Percentiles rank a stretch among this genome's conserved stretches.
These are phyloP conservation scores for Spinus pinus DNA, from an alignment of 2,797 vertebrate genomes.

Conservation along the genomic window DNA sequence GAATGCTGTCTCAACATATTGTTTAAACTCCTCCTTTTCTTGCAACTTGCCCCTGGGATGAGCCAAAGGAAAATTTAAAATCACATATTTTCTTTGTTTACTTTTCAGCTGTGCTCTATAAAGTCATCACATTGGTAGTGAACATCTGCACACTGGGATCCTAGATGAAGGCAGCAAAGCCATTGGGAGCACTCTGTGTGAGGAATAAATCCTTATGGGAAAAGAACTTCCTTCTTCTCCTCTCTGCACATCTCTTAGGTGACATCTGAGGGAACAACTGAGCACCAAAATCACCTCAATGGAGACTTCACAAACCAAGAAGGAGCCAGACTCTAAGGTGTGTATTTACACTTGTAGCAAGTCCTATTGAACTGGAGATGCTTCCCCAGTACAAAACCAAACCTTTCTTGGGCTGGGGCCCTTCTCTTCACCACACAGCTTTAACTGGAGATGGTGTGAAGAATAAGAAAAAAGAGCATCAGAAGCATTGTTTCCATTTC, in stretches of 20 bases:
- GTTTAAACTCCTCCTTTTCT: slow-evolving; percentile 1
- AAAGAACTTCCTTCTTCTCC: neutral
- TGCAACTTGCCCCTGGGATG: neutral
- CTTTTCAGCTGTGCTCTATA: neutral
- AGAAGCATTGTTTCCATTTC: neutral
- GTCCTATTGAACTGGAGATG: neutral
- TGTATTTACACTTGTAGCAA: neutral
- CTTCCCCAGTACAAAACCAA: neutral
- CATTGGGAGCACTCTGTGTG: neutral
- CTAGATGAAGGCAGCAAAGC: neutral
- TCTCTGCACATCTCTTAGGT: neutral
- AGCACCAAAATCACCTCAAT: neutral
- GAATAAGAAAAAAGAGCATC: neutral
- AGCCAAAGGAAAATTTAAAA: slow-evolving; percentile 22
- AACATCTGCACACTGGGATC: neutral
- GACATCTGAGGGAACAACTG: neutral
- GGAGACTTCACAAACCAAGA: neutral
- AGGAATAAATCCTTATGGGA: neutral
- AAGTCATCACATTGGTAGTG: neutral
- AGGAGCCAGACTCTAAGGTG: neutral
- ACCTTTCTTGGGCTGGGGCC: neutral
- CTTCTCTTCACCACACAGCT: neutral
- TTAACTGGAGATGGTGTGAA: neutral
- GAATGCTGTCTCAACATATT: neutral
- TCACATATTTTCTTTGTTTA: neutral